Base-by-base conservation (phyloP, 2,797 vertebrate species). In the Falco rusticolus region DNA sequence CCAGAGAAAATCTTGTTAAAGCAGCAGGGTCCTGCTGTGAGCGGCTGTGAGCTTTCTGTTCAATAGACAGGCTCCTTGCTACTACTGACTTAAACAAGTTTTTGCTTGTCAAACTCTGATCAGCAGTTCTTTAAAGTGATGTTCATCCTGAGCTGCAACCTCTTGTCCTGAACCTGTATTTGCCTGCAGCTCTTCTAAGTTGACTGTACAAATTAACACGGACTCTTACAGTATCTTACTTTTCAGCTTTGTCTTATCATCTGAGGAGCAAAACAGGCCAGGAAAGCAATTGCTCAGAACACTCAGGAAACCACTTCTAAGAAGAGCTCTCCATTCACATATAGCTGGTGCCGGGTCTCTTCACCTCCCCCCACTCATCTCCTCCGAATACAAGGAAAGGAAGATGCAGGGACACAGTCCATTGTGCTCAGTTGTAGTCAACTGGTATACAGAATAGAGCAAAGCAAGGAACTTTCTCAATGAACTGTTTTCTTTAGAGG, bases 1-100 rank as follows among this genome's bases (percentile, higher is more conserved):
- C 33, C 57, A 85, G 72, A 95, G 50, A 89, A 94, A 92, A 92
- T 71, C 84, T 85, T 91, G 87, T 92, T 91, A 85, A 51, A 77
- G 65, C 71, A 94, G 83, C 71, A 90, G 57, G 13, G 39, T 89
- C 94, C 53, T 91, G 76, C 87, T 90, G 87, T 48, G 66, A 86
- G 41, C 66, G 78, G 66, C 84, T 91, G 50, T 76, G 64, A 91
- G 78, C 45, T 91, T 93, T 93, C 71, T 83, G 37, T 80, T 89
- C 45, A 76, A 24, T 6, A 79, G 53, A 63, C 41, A 87, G n/a
- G 21, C 50, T 89, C 24, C 61, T 82, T 22, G 5, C 61, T 89
- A 72, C 50, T 54, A 75, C 54, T 79, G 70, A 76, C 66, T 72
- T 66, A 65, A 81, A 87, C 21, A 77, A 89, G 33, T 21, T 92